A percentile compares a stretch with the other conserved stretches of the same genome.
These are phyloP conservation scores for Esox niger DNA, from an alignment of 2,113 vertebrate species.

Conservation along the genomic window DNA sequence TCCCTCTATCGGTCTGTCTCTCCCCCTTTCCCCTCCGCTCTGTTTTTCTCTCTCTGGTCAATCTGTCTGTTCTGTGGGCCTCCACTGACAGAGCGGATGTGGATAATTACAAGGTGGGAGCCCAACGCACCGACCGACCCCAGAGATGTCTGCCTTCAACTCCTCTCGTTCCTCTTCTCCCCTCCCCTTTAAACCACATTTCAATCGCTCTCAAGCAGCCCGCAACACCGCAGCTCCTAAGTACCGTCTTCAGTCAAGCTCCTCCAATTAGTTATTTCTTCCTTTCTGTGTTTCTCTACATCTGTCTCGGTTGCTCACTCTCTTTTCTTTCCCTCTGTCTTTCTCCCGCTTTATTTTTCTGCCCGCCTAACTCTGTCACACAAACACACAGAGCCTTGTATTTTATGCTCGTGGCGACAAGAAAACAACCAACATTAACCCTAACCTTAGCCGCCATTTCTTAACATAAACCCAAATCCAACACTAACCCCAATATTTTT, in stretches of 20 bases:
- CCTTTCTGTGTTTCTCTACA: neutral
- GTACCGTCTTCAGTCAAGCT: slow-evolving; percentile 48
- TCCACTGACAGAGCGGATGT: slow-evolving; percentile 62
- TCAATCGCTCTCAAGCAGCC: slow-evolving; percentile 47
- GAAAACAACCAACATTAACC: too few relatives aligned
- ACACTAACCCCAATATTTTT: too few relatives aligned
- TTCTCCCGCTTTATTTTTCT: neutral
- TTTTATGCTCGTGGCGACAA: too few relatives aligned
- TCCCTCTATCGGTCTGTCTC: slow-evolving; percentile 14
- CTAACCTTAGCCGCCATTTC: too few relatives aligned
- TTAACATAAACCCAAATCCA: too few relatives aligned
- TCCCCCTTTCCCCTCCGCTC: slow-evolving; percentile 10
- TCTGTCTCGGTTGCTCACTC: neutral
- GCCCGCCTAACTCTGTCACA: too few relatives aligned
- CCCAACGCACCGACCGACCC: slow-evolving; percentile 55
- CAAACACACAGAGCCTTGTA: too few relatives aligned
- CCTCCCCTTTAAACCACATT: neutral
- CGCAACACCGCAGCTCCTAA: slow-evolving; percentile 57
- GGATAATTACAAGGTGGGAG: slow-evolving; percentile 72
- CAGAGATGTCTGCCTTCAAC: slow-evolving; percentile 45
- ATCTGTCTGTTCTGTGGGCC: slow-evolving; percentile 42
- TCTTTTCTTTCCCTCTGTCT: neutral
- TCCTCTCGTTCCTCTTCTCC: neutral
- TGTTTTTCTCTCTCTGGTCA: slow-evolving; percentile 23
- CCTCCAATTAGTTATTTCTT: neutral